Conservation (phyloP, 2,888 invertebrate genomes). For the Neoaliturus tenellus region DNA sequence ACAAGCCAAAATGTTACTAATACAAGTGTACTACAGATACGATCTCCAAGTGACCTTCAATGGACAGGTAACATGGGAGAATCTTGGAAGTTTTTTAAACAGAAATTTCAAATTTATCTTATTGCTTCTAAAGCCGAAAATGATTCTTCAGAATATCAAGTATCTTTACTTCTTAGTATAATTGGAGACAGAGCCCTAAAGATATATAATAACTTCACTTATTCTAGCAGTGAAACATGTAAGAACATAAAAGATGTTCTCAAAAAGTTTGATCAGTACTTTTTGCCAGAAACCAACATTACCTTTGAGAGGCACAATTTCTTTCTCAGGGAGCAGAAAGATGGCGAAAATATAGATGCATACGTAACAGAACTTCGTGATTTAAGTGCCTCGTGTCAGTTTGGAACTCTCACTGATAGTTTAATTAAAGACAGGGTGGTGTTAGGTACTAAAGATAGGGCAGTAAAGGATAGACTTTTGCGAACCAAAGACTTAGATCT, state of each 20-base stretch:
- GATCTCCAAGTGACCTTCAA: neutral
- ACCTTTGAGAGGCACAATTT: neutral
- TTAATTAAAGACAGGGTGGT: slow-evolving; percentile 3
- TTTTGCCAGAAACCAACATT: neutral
- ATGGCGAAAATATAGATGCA: neutral
- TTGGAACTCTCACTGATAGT: slow-evolving; percentile 16
- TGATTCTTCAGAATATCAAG: neutral
- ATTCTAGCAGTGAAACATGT: neutral
- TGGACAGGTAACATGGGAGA: slow-evolving; percentile 30
- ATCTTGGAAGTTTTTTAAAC: neutral
- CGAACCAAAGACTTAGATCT: neutral
- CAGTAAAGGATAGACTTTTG: neutral
- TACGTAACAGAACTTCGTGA: neutral
- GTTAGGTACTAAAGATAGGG: slow-evolving; percentile 27
- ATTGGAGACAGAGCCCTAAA: slow-evolving; percentile 35
- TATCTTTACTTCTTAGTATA: neutral
- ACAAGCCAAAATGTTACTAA: too few species aligned
- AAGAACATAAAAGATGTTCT: neutral
- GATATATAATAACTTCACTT: neutral
- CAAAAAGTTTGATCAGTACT: neutral
- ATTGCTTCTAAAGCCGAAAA: neutral
- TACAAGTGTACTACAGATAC: too few species aligned
- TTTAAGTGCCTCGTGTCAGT: slow-evolving; percentile 1
- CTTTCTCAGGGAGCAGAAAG: slow-evolving; percentile 13
- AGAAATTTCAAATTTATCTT: neutral